A percentile compares a stretch with the other conserved stretches of the same genome.
Evolutionary conservation across 2,888 invertebrate genomes (phyloP).

Genomic region (Malthinus flaveolus): DNA sequence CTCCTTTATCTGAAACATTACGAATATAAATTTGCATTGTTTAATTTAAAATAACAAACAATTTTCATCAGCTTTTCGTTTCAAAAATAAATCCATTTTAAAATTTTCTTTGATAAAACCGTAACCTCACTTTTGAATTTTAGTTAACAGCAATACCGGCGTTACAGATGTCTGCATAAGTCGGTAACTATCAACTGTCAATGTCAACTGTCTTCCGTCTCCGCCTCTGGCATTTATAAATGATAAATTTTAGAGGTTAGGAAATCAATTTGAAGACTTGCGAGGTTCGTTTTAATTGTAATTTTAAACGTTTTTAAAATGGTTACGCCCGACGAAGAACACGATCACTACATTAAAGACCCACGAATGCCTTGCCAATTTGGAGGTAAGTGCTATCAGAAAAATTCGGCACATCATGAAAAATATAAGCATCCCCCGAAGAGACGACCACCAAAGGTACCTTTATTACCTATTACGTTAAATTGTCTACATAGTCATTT

Average conservation of each 20-base stretch:
- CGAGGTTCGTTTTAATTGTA: background rate
- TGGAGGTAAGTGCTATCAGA: constrained; percentile 79
- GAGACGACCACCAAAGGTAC: constrained; percentile 34
- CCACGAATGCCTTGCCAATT: constrained; percentile 71
- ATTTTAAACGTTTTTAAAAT: constrained; percentile 12
- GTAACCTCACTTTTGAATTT: background rate
- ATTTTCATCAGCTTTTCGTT: constrained; percentile 23
- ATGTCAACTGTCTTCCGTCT: too few relatives aligned
- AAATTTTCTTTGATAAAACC: background rate
- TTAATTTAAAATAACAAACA: background rate
- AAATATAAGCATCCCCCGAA: constrained; percentile 76
- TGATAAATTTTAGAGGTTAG: too few relatives aligned
- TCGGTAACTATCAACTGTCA: too few relatives aligned
- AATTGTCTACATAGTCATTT: background rate
- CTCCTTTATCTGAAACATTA: constrained; percentile 2
- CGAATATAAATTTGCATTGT: background rate
- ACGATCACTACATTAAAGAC: constrained; percentile 42
- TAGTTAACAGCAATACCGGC: background rate
- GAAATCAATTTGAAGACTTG: too few relatives aligned
- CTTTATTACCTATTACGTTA: constrained; percentile 21
- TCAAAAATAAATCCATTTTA: constrained; percentile 32
- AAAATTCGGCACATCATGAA: constrained; percentile 71
- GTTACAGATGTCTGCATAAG: background rate
- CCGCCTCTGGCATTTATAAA: too few relatives aligned
- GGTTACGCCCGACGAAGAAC: constrained; percentile 23